These are phyloP conservation scores for Heterodera filipjevi DNA, from an alignment of 2,888 invertebrate genomes.

Conservation along the genomic window DNA sequence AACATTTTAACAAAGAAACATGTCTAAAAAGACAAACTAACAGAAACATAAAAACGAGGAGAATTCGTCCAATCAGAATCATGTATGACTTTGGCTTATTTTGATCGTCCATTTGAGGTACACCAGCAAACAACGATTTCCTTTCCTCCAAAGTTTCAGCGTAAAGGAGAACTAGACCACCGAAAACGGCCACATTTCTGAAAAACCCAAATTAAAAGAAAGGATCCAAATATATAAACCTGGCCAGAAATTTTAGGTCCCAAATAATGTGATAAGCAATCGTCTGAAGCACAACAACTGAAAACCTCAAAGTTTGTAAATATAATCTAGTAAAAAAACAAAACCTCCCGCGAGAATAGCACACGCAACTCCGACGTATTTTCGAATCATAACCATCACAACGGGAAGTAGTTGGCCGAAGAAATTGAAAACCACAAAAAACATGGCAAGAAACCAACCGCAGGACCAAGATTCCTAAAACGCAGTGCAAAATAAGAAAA, in stretches of 20 bases:
- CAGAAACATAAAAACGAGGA: slow-evolving; percentile 97
- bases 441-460: slow-evolving; percentile 86
- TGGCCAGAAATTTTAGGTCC: slow-evolving; percentile 93
- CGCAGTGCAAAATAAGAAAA: too few relatives aligned
- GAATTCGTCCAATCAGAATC: slow-evolving; percentile 89
- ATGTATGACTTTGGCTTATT: slow-evolving; percentile 95
- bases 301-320: not conserved
- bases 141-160: slow-evolving; percentile 75
- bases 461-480: slow-evolving; percentile 74
- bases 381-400: slow-evolving; percentile 89
- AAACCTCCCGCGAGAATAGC: slow-evolving; percentile 80
- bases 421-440: slow-evolving; percentile 93
- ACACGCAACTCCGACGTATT: slow-evolving; percentile 77
- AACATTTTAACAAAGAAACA: slow-evolving; percentile 76
- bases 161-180: slow-evolving; percentile 89
- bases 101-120: slow-evolving; percentile 74
- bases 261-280: slow-evolving; percentile 81
- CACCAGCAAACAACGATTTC: slow-evolving; percentile 83
- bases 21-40: slow-evolving; percentile 70
- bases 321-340: not conserved
- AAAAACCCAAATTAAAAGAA: slow-evolving; percentile 8
- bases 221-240: slow-evolving; percentile 60
- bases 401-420: slow-evolving; percentile 94
- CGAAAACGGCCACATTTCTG: slow-evolving; percentile 91
- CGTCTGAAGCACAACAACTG: slow-evolving; percentile 87